A percentile compares a stretch with the other conserved stretches of the same genome.
These are phyloP conservation scores for Palythoa caribaeorum DNA, from an alignment of 92 coral and sea anemone genomes.

Conservation along the genomic window DNA sequence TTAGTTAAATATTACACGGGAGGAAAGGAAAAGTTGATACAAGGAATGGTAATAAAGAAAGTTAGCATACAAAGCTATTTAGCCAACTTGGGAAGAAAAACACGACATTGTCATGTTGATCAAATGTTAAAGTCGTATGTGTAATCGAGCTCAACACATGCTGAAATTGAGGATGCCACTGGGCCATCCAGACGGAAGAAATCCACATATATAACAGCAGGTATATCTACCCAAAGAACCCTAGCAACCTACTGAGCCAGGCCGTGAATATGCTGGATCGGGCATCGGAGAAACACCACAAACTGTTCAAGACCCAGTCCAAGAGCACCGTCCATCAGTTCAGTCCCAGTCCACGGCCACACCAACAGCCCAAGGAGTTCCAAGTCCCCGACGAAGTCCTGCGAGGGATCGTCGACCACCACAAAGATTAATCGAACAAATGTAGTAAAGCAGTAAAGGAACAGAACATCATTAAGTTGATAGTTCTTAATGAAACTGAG, in stretches of 20 bases:
- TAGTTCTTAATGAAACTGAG: background rate
- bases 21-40: slow-evolving; percentile 14
- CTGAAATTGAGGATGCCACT: slow-evolving; percentile 18
- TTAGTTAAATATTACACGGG: slow-evolving; percentile 12
- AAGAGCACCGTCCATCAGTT: slow-evolving; percentile 13
- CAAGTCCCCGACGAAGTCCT: background rate
- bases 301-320: slow-evolving; percentile 1
- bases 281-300: slow-evolving; percentile 10
- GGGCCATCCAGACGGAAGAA: background rate
- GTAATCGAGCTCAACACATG: background rate
- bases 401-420: too few relatives aligned
- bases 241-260: background rate
- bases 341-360: slow-evolving; percentile 32
- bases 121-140: slow-evolving; percentile 15
- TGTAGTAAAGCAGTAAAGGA: too few relatives aligned
- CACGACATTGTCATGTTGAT: background rate
- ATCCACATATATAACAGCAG: background rate
- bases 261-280: background rate
- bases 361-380: slow-evolving; percentile 21
- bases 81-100: background rate
- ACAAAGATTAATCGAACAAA: too few relatives aligned
- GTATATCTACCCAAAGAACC: slow-evolving; percentile 18
- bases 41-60: slow-evolving; percentile 19
- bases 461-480: slow-evolving; percentile 3
- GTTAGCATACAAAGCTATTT: slow-evolving; percentile 13